phyloP scores from a whole-genome alignment of 1,140 invertebrate genomes.

The Anastrepha ludens region DNA sequence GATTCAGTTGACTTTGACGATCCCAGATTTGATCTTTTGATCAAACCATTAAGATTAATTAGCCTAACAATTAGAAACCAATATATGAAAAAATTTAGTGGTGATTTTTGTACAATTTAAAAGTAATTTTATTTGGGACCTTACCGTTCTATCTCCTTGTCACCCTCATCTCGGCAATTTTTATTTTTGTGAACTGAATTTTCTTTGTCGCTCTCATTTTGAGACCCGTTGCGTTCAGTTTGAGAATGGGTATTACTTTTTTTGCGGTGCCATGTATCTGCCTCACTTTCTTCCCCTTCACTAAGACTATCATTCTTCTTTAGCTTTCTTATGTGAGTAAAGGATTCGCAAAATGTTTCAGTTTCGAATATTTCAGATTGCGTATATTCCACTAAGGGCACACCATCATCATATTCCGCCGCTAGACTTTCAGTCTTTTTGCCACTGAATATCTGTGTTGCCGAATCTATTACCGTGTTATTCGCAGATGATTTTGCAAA shows the following conservation, averaged over 20 bases:
- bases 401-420: conserved; percentile 62
- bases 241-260: neutral
- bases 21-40: conserved; percentile 56
- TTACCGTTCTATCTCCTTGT: conserved; percentile 68
- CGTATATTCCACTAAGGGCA: conserved; percentile 64
- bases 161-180: conserved; percentile 52
- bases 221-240: neutral
- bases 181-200: conserved; percentile 54
- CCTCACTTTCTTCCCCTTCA: conserved; percentile 8
- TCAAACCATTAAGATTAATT: conserved; percentile 63
- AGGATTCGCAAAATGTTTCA: conserved; percentile 16
- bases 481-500: neutral
- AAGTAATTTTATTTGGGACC: conserved; percentile 1
- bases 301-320: conserved; percentile 22
- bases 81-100: neutral
- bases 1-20: conserved; percentile 37
- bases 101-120: neutral
- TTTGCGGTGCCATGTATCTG: neutral
- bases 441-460: neutral
- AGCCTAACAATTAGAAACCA: conserved; percentile 56
- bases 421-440: neutral
- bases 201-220: conserved; percentile 63
- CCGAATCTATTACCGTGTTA: neutral
- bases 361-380: conserved; percentile 61
- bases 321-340: neutral